A percentile compares a stretch with the other conserved stretches of the same genome.
Conservation (phyloP, 37 sponge, comb jelly and placozoan species). For the Tethya wilhelma region DNA sequence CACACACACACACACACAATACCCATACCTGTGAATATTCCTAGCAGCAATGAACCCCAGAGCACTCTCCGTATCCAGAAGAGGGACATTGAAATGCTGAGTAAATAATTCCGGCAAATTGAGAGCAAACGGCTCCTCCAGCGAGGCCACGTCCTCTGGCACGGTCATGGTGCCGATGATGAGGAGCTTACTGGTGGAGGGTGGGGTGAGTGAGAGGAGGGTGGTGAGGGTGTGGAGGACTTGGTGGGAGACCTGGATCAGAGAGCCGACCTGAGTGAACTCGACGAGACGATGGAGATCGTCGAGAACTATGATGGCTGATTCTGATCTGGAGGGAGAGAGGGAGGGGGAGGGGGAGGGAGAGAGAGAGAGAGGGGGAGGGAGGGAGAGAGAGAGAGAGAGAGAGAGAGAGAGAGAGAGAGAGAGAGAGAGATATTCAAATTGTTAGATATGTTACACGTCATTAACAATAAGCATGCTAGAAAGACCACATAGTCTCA, state of each 20-base stretch:
- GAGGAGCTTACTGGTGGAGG: constrained; percentile 33
- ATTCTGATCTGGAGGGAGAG: constrained; percentile 32
- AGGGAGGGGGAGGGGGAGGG: background rate
- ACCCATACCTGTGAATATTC: constrained; percentile 52
- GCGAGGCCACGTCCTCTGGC: background rate
- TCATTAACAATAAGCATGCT: too few species aligned
- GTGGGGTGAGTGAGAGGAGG: constrained; percentile 58
- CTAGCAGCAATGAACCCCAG: constrained; percentile 40
- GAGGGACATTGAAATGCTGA: constrained; percentile 39
- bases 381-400: background rate
- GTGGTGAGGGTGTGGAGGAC: constrained; percentile 72
- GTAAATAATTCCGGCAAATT: constrained; percentile 47
- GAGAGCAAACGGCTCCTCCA: constrained; percentile 21
- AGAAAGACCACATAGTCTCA: too few species aligned
- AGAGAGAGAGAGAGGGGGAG: background rate
- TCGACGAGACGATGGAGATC: constrained; percentile 67
- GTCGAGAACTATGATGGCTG: constrained; percentile 51
- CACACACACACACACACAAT: too few species aligned
- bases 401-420: background rate
- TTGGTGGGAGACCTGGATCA: constrained; percentile 48
- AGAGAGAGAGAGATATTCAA: too few species aligned
- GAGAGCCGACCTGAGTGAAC: constrained; percentile 38
- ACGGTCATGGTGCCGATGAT: constrained; percentile 60
- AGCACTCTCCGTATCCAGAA: constrained; percentile 20
- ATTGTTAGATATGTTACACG: too few species aligned